Conservation (phyloP, 2,113 vertebrate genomes). For the Carassius carassius region DNA sequence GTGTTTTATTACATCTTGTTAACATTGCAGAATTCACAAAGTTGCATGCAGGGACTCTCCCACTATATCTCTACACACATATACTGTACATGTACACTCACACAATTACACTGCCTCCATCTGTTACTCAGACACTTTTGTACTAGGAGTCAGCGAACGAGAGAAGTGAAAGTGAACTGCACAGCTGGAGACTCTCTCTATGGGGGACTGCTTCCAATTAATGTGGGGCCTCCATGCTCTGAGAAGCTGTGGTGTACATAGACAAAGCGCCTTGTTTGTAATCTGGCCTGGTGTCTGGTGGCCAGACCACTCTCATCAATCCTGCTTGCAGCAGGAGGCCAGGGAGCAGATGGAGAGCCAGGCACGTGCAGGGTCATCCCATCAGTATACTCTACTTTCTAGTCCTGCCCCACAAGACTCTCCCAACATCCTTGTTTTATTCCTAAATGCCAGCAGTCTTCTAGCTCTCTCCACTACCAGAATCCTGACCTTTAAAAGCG, state of each 20-base stretch:
- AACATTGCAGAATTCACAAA: background rate
- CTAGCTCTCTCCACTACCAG: slow-evolving; percentile 15
- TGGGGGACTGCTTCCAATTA: slow-evolving; percentile 64
- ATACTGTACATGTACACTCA: background rate
- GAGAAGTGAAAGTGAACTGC: slow-evolving; percentile 24
- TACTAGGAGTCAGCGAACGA: background rate
- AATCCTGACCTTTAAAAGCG: background rate
- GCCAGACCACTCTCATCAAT: slow-evolving; percentile 70
- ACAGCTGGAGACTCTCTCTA: slow-evolving; percentile 44
- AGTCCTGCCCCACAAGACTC: slow-evolving; percentile 49
- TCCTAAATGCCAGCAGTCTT: slow-evolving; percentile 65
- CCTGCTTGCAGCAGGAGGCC: slow-evolving; percentile 66
- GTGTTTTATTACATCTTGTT: slow-evolving; percentile 13
- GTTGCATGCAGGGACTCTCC: background rate
- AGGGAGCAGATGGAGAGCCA: slow-evolving; percentile 49
- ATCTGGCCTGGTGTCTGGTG: slow-evolving; percentile 71
- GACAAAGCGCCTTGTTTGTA: slow-evolving; percentile 73
- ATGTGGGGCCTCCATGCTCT: slow-evolving; percentile 60
- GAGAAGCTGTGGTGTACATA: slow-evolving; percentile 65
- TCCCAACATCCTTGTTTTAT: slow-evolving; percentile 54
- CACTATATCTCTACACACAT: background rate
- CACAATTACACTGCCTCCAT: slow-evolving; percentile 29
- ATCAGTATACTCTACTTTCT: slow-evolving; percentile 57
- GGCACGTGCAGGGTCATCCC: slow-evolving; percentile 63
- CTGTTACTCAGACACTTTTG: slow-evolving; percentile 1